Conservation (phyloP, 2,113 vertebrate genomes). For the Riparia riparia region DNA sequence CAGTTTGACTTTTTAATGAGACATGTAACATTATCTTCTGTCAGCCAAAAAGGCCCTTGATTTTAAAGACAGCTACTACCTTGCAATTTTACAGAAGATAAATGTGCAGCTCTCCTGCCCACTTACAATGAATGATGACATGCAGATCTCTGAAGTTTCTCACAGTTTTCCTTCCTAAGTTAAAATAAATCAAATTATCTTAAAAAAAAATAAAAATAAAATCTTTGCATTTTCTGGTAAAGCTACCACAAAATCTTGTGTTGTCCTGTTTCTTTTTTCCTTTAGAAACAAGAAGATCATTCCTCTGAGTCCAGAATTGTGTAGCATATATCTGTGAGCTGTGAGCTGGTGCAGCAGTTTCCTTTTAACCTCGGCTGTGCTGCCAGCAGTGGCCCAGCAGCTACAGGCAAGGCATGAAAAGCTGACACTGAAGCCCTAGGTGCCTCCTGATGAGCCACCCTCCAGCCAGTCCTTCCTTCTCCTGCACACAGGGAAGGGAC, state of each 20-base stretch:
- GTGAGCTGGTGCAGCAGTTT: neutral
- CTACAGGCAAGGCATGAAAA: neutral
- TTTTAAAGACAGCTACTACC: neutral
- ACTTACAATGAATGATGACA: neutral
- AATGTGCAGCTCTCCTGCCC: neutral
- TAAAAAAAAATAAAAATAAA: neutral
- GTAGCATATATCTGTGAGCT: neutral
- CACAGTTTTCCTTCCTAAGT: neutral
- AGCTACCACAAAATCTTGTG: neutral
- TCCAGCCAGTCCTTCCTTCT: too few relatives aligned
- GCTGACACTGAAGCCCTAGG: neutral
- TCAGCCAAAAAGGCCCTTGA: neutral
- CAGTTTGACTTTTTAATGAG: neutral
- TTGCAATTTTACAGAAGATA: neutral
- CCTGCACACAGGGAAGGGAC: neutral
- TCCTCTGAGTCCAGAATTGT: neutral
- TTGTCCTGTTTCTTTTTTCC: neutral
- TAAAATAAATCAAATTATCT: neutral
- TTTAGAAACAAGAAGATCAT: neutral
- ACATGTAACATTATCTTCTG: neutral
- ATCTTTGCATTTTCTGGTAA: neutral
- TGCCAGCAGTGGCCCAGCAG: rapidly evolving
- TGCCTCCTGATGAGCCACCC: neutral
- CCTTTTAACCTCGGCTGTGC: rapidly evolving
- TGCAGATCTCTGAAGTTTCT: neutral